Percentiles rank a stretch among this genome's conserved stretches.
These are phyloP conservation scores for Cyprinodon variegatus DNA, from an alignment of 2,113 vertebrate genomes.

Conservation along the genomic window DNA sequence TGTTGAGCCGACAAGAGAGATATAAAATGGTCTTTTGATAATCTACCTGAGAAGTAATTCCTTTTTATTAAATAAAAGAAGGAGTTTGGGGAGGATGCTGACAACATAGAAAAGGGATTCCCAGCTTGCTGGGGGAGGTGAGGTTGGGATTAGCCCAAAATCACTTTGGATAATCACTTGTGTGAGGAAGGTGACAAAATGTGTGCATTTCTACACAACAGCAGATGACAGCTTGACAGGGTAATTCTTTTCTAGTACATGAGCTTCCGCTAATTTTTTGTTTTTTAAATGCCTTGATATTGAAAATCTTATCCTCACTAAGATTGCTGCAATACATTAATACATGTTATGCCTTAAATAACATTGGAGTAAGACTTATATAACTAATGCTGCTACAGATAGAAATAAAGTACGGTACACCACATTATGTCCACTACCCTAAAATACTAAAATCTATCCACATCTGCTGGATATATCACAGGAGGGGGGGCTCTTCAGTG, in stretches of 20 bases:
- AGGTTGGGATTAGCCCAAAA: slow-evolving; percentile 34
- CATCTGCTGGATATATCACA: no score
- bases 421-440: no score
- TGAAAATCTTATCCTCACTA: neutral
- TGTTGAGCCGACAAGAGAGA: slow-evolving; percentile 21
- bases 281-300: slow-evolving; percentile 1
- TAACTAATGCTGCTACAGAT: no score
- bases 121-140: slow-evolving; percentile 13
- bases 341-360: neutral
- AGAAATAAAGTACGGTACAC: no score
- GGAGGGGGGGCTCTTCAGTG: no score
- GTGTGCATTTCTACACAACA: slow-evolving; percentile 5
- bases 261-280: neutral
- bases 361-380: no score
- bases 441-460: no score
- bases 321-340: neutral
- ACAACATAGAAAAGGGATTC: slow-evolving; percentile 20
- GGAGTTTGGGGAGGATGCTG: slow-evolving; percentile 37
- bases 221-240: slow-evolving; percentile 26
- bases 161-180: slow-evolving; percentile 36
- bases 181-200: slow-evolving; percentile 23
- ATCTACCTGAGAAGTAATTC: slow-evolving; percentile 66
- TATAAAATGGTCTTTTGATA: slow-evolving; percentile 49
- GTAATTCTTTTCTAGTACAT: slow-evolving; percentile 18
- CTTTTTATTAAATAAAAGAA: slow-evolving; percentile 66